Conservation (phyloP, 2,113 vertebrate genomes). For the Perccottus glenii region DNA sequence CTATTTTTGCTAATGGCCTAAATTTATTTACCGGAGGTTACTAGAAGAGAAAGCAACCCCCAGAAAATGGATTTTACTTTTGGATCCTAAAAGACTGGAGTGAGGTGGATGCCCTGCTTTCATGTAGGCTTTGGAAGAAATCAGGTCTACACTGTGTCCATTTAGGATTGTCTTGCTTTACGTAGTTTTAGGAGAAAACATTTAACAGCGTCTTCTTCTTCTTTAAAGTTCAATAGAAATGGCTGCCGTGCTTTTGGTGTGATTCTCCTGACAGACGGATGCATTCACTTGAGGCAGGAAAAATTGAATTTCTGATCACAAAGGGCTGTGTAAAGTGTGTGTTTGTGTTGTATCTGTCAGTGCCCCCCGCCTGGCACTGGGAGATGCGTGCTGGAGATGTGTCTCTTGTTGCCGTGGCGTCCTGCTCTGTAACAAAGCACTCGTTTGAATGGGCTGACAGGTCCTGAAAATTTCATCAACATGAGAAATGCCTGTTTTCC, state of each 20-base stretch:
- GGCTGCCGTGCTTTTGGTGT: not conserved
- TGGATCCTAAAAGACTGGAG: no score
- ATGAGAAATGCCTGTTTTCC: constrained; percentile 69
- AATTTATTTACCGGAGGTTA: no score
- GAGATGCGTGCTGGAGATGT: constrained; percentile 21
- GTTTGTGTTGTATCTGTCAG: constrained; percentile 39
- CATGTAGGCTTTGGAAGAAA: no score
- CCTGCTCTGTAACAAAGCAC: constrained; percentile 55
- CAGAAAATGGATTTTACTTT: no score
- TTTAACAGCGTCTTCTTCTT: no score
- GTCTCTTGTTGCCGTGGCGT: constrained; percentile 38
- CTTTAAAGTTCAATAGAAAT: not conserved
- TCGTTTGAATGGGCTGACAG: constrained; percentile 63
- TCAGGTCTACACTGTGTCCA: no score
- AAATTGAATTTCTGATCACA: constrained; percentile 7
- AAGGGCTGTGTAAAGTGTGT: constrained; percentile 7
- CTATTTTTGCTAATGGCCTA: no score
- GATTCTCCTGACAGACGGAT: not conserved
- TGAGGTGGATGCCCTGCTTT: no score
- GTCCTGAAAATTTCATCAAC: constrained; percentile 69
- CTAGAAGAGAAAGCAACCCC: no score
- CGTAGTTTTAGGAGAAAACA: no score
- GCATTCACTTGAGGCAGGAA: not conserved
- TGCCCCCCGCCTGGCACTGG: constrained; percentile 15
- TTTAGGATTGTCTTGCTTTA: no score